These are phyloP conservation scores for Rhynchonema sp. DNA, from an alignment of 2,888 invertebrate genomes.

Conservation along the genomic window DNA sequence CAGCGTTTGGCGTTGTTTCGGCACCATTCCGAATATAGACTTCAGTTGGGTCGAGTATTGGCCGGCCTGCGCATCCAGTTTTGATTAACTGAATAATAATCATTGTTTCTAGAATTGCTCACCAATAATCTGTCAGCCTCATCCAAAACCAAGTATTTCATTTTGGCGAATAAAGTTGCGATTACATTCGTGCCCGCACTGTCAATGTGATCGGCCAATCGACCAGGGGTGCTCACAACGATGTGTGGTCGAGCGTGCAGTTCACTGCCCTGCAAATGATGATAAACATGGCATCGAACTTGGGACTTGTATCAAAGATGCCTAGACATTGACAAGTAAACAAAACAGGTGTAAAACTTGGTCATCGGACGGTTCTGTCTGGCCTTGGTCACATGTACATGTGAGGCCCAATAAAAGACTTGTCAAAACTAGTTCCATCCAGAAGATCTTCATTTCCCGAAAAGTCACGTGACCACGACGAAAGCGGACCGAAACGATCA, in stretches of 20 bases:
- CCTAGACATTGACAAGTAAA: too few species aligned
- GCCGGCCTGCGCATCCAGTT: too few species aligned
- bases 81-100: not conserved
- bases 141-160: conserved; percentile 74
- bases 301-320: not conserved
- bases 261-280: conserved; percentile 49
- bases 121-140: conserved; percentile 81
- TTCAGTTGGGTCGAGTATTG: conserved; percentile 40
- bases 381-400: too few species aligned
- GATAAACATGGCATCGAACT: not conserved
- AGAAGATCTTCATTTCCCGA: too few species aligned
- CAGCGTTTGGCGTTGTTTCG: conserved; percentile 34
- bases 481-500: too few species aligned
- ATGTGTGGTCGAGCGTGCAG: conserved; percentile 69
- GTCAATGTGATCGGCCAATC: conserved; percentile 73
- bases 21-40: conserved; percentile 49
- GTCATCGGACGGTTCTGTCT: too few species aligned
- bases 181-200: conserved; percentile 32
- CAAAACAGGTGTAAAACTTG: too few species aligned
- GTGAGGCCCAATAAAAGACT: too few species aligned
- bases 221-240: conserved; percentile 84
- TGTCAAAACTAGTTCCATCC: too few species aligned
- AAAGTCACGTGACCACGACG: too few species aligned
- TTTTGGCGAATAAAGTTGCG: conserved; percentile 41
- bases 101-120: conserved; percentile 14